A percentile compares a stretch with the other conserved stretches of the same genome.
Evolutionary conservation across 2,888 invertebrate genomes (phyloP).

Genomic region (Sphaerophoria rueppellii): DNA sequence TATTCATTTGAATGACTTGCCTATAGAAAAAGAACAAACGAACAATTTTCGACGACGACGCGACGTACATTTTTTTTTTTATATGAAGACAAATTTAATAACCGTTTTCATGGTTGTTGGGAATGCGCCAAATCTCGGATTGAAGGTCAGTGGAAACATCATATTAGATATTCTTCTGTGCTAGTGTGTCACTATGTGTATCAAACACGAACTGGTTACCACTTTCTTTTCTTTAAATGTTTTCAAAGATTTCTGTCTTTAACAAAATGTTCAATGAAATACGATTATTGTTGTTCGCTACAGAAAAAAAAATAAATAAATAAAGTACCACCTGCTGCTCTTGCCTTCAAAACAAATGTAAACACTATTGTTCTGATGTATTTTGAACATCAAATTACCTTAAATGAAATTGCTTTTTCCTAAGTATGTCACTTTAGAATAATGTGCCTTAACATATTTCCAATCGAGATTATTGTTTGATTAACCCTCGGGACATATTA

Average conservation of each 20-base stretch:
- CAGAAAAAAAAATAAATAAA: background rate
- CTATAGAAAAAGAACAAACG: too few species aligned
- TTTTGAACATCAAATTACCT: constrained; percentile 34
- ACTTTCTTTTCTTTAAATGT: too few species aligned
- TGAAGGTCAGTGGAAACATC: too few species aligned
- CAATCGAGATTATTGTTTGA: constrained; percentile 30
- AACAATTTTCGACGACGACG: too few species aligned
- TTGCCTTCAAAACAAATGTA: constrained; percentile 23
- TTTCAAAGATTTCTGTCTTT: background rate
- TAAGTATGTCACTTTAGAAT: constrained; percentile 21
- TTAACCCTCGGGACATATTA: constrained; percentile 28
- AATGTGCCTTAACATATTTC: constrained; percentile 19
- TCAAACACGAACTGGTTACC: too few species aligned
- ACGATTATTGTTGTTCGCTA: background rate
- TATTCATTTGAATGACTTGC: background rate
- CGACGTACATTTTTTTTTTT: too few species aligned
- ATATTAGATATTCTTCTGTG: too few species aligned
- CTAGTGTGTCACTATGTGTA: too few species aligned
- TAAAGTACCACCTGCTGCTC: constrained; percentile 36
- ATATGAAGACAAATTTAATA: too few species aligned
- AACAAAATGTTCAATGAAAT: background rate
- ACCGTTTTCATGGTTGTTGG: too few species aligned
- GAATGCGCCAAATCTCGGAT: too few species aligned
- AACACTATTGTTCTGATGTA: constrained; percentile 22
- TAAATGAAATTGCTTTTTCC: constrained; percentile 3